phyloP scores from a whole-genome alignment of 1,140 invertebrate species.

The Pachypsylla venusta region DNA sequence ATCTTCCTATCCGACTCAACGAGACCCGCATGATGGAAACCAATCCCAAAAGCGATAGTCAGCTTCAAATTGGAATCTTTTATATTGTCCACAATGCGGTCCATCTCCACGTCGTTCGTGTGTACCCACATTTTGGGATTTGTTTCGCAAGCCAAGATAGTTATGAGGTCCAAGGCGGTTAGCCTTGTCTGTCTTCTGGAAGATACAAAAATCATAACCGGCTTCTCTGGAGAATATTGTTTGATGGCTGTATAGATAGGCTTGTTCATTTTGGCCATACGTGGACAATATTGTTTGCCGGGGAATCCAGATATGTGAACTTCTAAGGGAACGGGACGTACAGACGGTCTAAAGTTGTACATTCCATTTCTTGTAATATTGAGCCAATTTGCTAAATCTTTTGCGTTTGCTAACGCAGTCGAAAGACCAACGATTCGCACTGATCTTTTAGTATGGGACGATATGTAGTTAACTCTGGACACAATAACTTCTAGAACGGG shows the following conservation, averaged over 20 bases:
- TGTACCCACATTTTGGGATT: slow-evolving; percentile 92
- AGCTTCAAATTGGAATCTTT: slow-evolving; percentile 85
- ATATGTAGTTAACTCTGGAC: slow-evolving; percentile 78
- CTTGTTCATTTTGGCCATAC: slow-evolving; percentile 99
- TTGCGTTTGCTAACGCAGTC: slow-evolving; percentile 93
- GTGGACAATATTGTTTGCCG: slow-evolving; percentile 95
- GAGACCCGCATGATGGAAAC: slow-evolving; percentile 93
- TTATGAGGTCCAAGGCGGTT: slow-evolving; percentile 91
- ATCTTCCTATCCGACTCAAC: slow-evolving; percentile 79
- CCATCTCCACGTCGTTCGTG: slow-evolving; percentile 70
- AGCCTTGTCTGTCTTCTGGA: slow-evolving; percentile 93
- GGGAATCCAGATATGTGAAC: slow-evolving; percentile 88
- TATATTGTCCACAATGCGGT: slow-evolving; percentile 55
- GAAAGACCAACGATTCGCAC: slow-evolving; percentile 89
- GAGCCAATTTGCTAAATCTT: slow-evolving; percentile 93
- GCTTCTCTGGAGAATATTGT: slow-evolving; percentile 78
- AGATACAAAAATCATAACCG: slow-evolving; percentile 90
- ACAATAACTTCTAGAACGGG: slow-evolving; percentile 74
- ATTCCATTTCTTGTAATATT: slow-evolving; percentile 72
- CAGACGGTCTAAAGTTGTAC: slow-evolving; percentile 95
- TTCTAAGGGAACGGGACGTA: slow-evolving; percentile 91
- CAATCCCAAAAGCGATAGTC: slow-evolving; percentile 92
- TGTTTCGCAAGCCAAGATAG: slow-evolving; percentile 76
- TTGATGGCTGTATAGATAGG: slow-evolving; percentile 93
- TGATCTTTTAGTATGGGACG: slow-evolving; percentile 58